These are phyloP conservation scores for Apeira syringaria DNA, from an alignment of 2,888 invertebrate species.

Conservation along the genomic window DNA sequence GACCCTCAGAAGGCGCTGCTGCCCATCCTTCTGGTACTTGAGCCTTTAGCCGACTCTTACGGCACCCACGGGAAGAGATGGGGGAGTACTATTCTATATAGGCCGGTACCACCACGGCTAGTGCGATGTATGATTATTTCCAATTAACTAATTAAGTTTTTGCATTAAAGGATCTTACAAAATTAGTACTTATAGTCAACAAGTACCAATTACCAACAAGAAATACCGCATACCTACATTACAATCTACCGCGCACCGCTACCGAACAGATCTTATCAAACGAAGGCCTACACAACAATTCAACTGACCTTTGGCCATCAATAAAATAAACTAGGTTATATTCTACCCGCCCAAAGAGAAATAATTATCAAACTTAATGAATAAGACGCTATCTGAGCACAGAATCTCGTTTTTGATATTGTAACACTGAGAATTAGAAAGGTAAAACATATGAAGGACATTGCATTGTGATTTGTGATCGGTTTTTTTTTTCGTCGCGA, in stretches of 20 bases:
- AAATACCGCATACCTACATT: conserved; percentile 16
- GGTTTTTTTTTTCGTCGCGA: conserved; percentile 32
- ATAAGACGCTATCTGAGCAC: conserved; percentile 46
- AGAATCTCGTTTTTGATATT: conserved; percentile 48
- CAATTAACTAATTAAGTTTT: too few relatives aligned
- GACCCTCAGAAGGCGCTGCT: too few relatives aligned
- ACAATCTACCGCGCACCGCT: conserved; percentile 20
- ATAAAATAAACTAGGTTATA: conserved; percentile 34
- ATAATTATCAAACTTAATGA: conserved; percentile 50
- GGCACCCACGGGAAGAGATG: too few relatives aligned
- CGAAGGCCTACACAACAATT: conserved; percentile 32
- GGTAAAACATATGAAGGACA: conserved; percentile 46
- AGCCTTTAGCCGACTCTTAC: too few relatives aligned
- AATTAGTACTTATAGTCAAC: not conserved
- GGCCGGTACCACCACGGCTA: too few relatives aligned
- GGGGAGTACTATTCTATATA: too few relatives aligned
- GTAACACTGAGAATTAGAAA: conserved; percentile 46
- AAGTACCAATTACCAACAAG: not conserved
- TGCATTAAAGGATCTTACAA: not conserved
- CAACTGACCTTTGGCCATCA: conserved; percentile 35
- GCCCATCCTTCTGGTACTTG: too few relatives aligned
- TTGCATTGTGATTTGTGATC: conserved; percentile 31
- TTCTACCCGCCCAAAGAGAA: conserved; percentile 36
- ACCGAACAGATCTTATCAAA: conserved; percentile 30
- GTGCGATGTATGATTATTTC: too few relatives aligned